Evolutionary conservation across 2,113 vertebrate species (phyloP).

Genomic region (zebrafish (Danio rerio)): DNA sequence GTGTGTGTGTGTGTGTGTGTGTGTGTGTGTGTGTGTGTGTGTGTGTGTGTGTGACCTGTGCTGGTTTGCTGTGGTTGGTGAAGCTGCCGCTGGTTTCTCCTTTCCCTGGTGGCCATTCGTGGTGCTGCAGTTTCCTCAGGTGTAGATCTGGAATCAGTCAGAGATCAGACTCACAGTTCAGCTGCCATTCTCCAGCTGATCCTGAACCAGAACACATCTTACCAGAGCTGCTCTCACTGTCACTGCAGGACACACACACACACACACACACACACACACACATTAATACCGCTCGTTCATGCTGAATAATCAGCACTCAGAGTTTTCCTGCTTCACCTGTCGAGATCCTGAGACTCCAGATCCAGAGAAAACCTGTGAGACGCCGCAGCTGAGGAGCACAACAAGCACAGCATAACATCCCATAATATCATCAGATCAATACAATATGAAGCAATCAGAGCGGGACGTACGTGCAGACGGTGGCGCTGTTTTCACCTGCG

Average conservation of each 20-base stretch:
- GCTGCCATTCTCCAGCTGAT: neutral
- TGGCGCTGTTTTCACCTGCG: neutral
- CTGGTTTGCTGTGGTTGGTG: slow-evolving; percentile 62
- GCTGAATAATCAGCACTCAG: neutral
- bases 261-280: slow-evolving; percentile 33
- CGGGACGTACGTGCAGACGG: neutral
- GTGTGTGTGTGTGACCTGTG: slow-evolving; percentile 56
- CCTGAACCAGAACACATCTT: neutral
- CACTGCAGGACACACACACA: slow-evolving; percentile 17
- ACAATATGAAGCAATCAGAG: too few species aligned
- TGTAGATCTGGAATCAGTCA: slow-evolving; percentile 50
- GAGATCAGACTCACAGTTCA: neutral
- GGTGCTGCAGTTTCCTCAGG: slow-evolving; percentile 55
- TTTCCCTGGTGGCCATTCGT: slow-evolving; percentile 74
- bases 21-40: too few species aligned
- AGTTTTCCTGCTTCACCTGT: neutral
- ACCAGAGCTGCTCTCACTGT: neutral
- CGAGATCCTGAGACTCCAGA: slow-evolving; percentile 62
- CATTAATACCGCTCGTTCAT: neutral
- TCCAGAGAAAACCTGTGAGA: slow-evolving; percentile 66
- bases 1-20: too few species aligned
- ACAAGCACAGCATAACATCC: too few species aligned
- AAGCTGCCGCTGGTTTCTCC: slow-evolving; percentile 65
- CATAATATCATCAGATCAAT: too few species aligned
- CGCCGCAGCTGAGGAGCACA: neutral